Evolutionary conservation across 2,888 invertebrate species (phyloP), one percentile per base, ranked within the genome.

Genomic region (Acanthacorydalis orientalis): DNA sequence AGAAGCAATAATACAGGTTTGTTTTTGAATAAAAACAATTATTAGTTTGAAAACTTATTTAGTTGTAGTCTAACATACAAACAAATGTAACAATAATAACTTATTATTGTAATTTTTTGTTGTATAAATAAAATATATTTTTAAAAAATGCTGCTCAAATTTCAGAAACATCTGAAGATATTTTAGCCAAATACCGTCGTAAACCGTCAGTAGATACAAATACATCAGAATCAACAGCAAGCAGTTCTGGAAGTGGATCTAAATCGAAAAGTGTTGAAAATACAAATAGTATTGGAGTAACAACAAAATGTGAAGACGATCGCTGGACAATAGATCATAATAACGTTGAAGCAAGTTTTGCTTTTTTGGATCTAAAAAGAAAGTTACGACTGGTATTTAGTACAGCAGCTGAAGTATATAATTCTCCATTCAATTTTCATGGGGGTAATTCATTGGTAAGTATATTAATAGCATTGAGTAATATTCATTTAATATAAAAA

Each of bases 341-440:
- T 47, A 73, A 72, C 53, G 59, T 74, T 4, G 75, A 77, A 54
- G 59, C 64, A n/a, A 76, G 75, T 32, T 67, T 64, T 43, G 74
- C 78, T 37, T 80, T 82, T 59, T 60, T 68, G 39, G 81, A 83
- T 60, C 78, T 81, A 57, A 93, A 95, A 65, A 80, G 88, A 53
- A 95, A 95, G 60, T 69, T 97, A 50, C 76, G 96, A 16, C 74
- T 88, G 55, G 95, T 96, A 47, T 72, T 97, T 33, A 89, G 93
- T 52, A 87, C 84, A 55, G 86, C 89, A 0, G 90, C 48, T 23
- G 53, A 52, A n/a, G 37, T 37, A 6, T 23, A 23, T 23, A 23
- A 23, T 23, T 23, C 23, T 23, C 23, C 23, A 23, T 23, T 23
- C 6, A 23, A 23, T 23, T 23, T 23, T 23, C 23, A 23, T 23